These are phyloP conservation scores for Protodeltote pygarga DNA, from an alignment of 2,888 invertebrate species.

Conservation along the genomic window DNA sequence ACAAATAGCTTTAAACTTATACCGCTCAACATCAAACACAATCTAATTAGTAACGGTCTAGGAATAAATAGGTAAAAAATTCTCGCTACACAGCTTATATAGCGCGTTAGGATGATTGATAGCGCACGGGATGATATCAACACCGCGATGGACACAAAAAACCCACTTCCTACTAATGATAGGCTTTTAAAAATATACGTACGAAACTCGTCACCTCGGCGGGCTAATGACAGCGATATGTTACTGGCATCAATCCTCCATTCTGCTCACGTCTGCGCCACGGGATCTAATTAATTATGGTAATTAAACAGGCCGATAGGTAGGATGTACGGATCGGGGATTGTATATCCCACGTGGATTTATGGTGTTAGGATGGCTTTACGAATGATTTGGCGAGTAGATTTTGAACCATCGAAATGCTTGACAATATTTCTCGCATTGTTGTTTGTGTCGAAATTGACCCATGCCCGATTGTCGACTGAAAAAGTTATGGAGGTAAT, in stretches of 20 bases:
- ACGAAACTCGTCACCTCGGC: slow-evolving; percentile 73
- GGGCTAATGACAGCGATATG: slow-evolving; percentile 79
- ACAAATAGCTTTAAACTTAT: slow-evolving; percentile 32
- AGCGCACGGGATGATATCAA: slow-evolving; percentile 67
- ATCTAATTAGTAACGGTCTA: slow-evolving; percentile 66
- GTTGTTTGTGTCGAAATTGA: no score
- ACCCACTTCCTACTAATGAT: slow-evolving; percentile 78
- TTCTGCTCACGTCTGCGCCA: slow-evolving; percentile 79
- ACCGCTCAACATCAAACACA: slow-evolving; percentile 41
- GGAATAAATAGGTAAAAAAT: slow-evolving; percentile 55
- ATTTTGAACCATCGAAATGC: slow-evolving; percentile 13
- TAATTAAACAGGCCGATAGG: slow-evolving; percentile 80
- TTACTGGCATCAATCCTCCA: slow-evolving; percentile 82
- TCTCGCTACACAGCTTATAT: slow-evolving; percentile 34
- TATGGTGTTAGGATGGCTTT: slow-evolving; percentile 37
- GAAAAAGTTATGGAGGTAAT: no score
- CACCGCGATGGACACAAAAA: slow-evolving; percentile 66
- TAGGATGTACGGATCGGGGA: slow-evolving; percentile 55
- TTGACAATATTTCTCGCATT: not conserved
- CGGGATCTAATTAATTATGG: slow-evolving; percentile 85
- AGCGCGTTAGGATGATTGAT: slow-evolving; percentile 77
- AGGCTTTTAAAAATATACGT: slow-evolving; percentile 72
- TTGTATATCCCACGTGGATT: slow-evolving; percentile 58
- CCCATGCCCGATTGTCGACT: no score
- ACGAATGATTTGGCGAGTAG: slow-evolving; percentile 6